phyloP scores from a whole-genome alignment of 2,888 invertebrate species.

The Trachelus iudaicus region DNA sequence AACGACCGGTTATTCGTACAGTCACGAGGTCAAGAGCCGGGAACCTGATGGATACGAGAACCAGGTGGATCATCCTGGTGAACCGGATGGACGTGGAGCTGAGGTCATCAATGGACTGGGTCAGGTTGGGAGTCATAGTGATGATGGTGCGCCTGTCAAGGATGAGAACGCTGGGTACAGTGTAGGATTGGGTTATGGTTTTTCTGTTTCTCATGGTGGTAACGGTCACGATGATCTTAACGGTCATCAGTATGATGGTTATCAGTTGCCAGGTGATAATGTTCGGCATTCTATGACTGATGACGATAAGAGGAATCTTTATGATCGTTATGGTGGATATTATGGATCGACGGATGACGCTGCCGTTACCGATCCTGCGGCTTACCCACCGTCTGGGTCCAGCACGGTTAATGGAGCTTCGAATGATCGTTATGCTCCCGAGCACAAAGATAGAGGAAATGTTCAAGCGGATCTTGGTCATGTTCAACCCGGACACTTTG shows the following conservation, averaged over 20 bases:
- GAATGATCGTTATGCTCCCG: not conserved
- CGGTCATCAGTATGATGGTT: not conserved
- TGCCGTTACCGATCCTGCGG: not conserved
- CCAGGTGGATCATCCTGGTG: conserved; percentile 3
- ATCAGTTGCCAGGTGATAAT: not conserved
- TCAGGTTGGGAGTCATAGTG: not conserved
- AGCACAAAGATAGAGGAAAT: not conserved
- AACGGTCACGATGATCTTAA: not conserved
- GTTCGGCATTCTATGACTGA: not conserved
- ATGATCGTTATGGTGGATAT: not conserved
- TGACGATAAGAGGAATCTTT: not conserved
- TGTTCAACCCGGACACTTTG: not conserved
- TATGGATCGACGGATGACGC: not conserved
- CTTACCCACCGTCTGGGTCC: not conserved
- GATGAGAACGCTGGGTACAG: not conserved
- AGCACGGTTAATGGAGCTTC: not conserved
- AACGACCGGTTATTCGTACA: conserved; percentile 9
- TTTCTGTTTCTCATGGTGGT: not conserved
- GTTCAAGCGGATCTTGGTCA: not conserved
- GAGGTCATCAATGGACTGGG: not conserved
- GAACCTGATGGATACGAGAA: conserved; percentile 9
- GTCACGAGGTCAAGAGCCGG: conserved; percentile 4
- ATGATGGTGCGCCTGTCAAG: not conserved
- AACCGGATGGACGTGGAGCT: not conserved
- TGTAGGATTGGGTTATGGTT: not conserved